Conservation (phyloP, 2,797 vertebrate genomes). For the Ctenopoma kingsleyae region DNA sequence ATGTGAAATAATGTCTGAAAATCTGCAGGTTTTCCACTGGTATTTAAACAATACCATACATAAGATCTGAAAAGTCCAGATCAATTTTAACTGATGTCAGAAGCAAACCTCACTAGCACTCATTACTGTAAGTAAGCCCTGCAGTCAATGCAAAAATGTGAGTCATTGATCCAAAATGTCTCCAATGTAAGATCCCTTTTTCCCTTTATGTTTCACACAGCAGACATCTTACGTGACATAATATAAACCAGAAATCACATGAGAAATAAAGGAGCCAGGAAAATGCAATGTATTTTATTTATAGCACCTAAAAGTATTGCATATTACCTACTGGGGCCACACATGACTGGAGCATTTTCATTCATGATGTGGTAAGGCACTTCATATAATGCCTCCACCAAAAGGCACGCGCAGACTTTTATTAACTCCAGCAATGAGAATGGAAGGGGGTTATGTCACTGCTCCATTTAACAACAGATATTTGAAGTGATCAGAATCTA, state of each 20-base stretch:
- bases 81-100: too few species aligned
- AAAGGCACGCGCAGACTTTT: slow-evolving; percentile 29
- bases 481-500: neutral
- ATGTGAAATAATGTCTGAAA: neutral
- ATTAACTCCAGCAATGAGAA: slow-evolving; percentile 33
- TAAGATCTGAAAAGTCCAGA: neutral
- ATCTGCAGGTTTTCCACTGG: neutral
- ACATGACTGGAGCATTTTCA: slow-evolving; percentile 20
- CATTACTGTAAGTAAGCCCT: neutral
- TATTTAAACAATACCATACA: neutral
- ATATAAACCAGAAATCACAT: neutral
- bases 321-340: slow-evolving; percentile 28
- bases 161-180: slow-evolving; percentile 17
- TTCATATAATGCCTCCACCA: slow-evolving; percentile 26
- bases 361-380: slow-evolving; percentile 29
- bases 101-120: neutral
- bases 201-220: neutral
- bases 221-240: neutral
- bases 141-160: slow-evolving; percentile 14
- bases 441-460: slow-evolving; percentile 9
- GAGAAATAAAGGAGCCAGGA: slow-evolving; percentile 34
- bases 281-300: slow-evolving; percentile 40
- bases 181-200: neutral
- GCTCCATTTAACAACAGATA: slow-evolving; percentile 11
- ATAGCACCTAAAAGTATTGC: slow-evolving; percentile 22